Conservation (phyloP, 1,140 invertebrate species). For the Caerostris darwini region DNA sequence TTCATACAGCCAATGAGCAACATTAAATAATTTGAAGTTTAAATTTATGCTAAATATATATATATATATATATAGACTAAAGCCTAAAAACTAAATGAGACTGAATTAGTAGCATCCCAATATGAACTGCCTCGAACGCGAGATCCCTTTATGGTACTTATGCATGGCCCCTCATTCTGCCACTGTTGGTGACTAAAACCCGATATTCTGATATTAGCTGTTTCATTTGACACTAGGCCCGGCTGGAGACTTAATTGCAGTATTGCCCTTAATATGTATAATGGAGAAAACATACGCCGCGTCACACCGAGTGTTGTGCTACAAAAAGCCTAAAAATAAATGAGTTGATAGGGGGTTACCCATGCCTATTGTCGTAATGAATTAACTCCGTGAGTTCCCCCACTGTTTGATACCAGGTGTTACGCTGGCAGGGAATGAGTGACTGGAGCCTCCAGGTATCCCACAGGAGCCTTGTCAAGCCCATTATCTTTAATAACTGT, state of each 20-base stretch:
- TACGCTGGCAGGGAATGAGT: slow-evolving; percentile 12
- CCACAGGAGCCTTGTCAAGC: slow-evolving; percentile 59
- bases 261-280: slow-evolving; percentile 35
- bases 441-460: slow-evolving; percentile 44
- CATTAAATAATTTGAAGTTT: too few relatives aligned
- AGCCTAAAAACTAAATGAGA: too few relatives aligned
- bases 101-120: too few relatives aligned
- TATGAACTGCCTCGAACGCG: too few relatives aligned
- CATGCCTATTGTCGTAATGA: slow-evolving; percentile 74
- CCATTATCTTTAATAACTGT: slow-evolving; percentile 76
- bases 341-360: slow-evolving; percentile 60
- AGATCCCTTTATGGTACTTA: background rate
- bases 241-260: slow-evolving; percentile 48
- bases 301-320: background rate
- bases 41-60: too few relatives aligned
- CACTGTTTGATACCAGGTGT: slow-evolving; percentile 51
- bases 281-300: slow-evolving; percentile 48
- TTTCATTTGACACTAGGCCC: slow-evolving; percentile 60
- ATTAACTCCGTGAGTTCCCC: slow-evolving; percentile 48
- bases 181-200: slow-evolving; percentile 48
- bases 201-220: slow-evolving; percentile 53
- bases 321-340: slow-evolving; percentile 50
- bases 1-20: too few relatives aligned
- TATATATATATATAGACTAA: too few relatives aligned
- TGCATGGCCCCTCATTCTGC: slow-evolving; percentile 14